Conservation (phyloP, 2,797 vertebrate species). For the Sebastes matsubarae region DNA sequence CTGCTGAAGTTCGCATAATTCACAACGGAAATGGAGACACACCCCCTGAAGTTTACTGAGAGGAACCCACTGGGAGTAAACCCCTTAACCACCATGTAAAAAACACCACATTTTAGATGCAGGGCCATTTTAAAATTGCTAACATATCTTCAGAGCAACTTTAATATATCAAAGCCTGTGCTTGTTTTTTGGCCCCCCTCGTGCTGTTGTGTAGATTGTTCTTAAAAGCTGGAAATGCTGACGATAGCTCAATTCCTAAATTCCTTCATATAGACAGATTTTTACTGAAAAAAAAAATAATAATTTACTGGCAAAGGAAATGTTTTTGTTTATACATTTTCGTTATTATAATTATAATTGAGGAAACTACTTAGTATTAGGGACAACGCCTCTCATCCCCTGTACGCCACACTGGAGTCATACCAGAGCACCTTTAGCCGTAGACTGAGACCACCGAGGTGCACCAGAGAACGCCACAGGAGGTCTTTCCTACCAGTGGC, state of each 20-base stretch:
- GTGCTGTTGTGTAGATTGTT: background rate
- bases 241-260: background rate
- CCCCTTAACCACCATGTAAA: slow-evolving; percentile 41
- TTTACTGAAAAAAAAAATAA: background rate
- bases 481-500: too few species aligned
- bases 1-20: slow-evolving; percentile 56
- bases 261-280: background rate
- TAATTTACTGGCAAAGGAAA: background rate
- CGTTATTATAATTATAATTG: background rate
- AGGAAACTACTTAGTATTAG: too few species aligned
- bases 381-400: too few species aligned
- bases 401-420: too few species aligned
- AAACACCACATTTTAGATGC: slow-evolving; percentile 35
- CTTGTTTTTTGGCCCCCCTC: background rate
- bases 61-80: slow-evolving; percentile 43
- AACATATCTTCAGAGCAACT: slow-evolving; percentile 11
- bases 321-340: background rate
- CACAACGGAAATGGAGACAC: slow-evolving; percentile 56
- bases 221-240: background rate
- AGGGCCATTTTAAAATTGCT: slow-evolving; percentile 9
- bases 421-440: too few species aligned
- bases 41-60: slow-evolving; percentile 57
- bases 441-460: too few species aligned
- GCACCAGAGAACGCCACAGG: too few species aligned
- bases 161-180: background rate